Base-by-base conservation (phyloP, 2,888 invertebrate genomes). In the Cerastis rubricosa region DNA sequence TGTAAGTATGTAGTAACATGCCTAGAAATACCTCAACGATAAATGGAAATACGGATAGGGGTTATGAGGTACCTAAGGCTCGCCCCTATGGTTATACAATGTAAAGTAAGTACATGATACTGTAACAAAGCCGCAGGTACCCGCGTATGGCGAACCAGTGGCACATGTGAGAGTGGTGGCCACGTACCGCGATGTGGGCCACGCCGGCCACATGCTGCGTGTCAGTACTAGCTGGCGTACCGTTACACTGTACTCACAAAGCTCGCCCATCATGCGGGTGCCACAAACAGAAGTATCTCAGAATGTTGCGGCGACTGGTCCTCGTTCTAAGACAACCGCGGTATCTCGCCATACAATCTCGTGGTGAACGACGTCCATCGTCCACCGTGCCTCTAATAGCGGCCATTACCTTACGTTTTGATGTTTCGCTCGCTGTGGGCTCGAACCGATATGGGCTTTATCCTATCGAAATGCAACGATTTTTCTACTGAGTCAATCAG, bases 221-320 rank as follows among this genome's bases (percentile, higher is more conserved):
- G 45, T 19, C 14, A 3, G 54, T 35, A 29, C 1, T n/a, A 9
- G 29, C 47, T 59, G 69, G 61, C 40, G 49, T 70, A 70, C 35
- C 69, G 49, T 40, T 29, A 45, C 3, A 51, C 51, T 57, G 14
- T 47, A 67, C 71, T 59, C 29, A 49, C 81, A 14, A 71, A 54
- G 74, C 59, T 49, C 22, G 59, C 47, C 29, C 0, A 3, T 8
- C 57, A 84, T 81, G 66, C 81, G 73, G 81, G 69, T 43, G 72
- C 78, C 84, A 65, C 71, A 49, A 65, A 70, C 68, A 74, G 43
- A 49, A 82, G 71, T 49, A 65, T 71, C 69, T 25, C 65, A 51
- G 29, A 66, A 63, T 51, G 63, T 25, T 72, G 85, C 57, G 76
- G 82, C 51, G 29, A 64, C 61, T 4, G 71, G 25, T 43, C 17